phyloP scores from a whole-genome alignment of 2,797 vertebrate species.

The Astyanax mexicanus region DNA sequence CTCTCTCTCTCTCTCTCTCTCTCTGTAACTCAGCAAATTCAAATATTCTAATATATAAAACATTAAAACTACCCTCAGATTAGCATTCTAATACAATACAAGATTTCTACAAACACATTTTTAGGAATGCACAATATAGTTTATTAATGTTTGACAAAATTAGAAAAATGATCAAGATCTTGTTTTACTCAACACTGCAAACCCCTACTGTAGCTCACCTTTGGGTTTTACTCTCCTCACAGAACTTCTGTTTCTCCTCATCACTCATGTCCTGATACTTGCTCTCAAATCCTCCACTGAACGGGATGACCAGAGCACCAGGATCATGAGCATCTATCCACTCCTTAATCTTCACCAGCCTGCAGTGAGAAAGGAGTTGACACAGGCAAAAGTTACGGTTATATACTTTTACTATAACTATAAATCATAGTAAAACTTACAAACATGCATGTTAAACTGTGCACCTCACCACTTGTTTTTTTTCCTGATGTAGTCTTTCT shows the following conservation, averaged over 20 bases:
- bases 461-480: slow-evolving; percentile 96
- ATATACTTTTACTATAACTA: background rate
- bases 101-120: too few species aligned
- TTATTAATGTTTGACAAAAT: too few species aligned
- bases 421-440: background rate
- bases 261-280: slow-evolving; percentile 95
- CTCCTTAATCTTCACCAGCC: slow-evolving; percentile 99
- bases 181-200: too few species aligned
- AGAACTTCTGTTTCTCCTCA: slow-evolving; percentile 94
- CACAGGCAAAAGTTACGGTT: too few species aligned
- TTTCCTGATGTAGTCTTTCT: slow-evolving; percentile 98
- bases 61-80: too few species aligned
- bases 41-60: too few species aligned
- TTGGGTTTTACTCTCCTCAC: slow-evolving; percentile 95
- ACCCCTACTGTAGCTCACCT: slow-evolving; percentile 93
- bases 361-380: slow-evolving; percentile 65
- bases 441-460: background rate
- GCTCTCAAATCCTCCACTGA: slow-evolving; percentile 94
- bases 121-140: too few species aligned
- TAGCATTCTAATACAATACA: too few species aligned
- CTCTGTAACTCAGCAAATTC: too few species aligned
- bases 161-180: too few species aligned
- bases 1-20: too few species aligned
- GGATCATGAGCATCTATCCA: slow-evolving; percentile 97
- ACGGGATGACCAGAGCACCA: slow-evolving; percentile 94